phyloP scores from a whole-genome alignment of 1,140 invertebrate genomes.

The Hylaeus volcanicus region DNA sequence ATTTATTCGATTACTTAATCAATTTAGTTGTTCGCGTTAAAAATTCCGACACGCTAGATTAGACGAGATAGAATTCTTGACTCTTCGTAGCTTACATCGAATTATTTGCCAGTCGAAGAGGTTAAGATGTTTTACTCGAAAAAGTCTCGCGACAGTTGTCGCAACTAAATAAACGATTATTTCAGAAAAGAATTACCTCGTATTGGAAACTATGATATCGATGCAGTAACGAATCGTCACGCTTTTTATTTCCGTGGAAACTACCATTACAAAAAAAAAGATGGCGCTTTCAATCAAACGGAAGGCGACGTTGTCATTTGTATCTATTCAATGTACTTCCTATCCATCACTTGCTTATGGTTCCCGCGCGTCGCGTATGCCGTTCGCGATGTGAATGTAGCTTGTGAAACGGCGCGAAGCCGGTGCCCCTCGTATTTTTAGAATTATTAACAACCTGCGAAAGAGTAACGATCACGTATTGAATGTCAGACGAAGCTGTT shows the following conservation, averaged over 20 bases:
- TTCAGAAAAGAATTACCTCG: not conserved
- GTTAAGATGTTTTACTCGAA: not conserved
- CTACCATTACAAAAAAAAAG: constrained; percentile 25
- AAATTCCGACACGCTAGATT: not conserved
- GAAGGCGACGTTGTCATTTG: not conserved
- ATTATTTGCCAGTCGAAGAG: no score
- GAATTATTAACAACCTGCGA: constrained; percentile 51
- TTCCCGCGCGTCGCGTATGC: not conserved
- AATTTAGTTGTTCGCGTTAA: not conserved
- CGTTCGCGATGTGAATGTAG: not conserved
- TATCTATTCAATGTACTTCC: constrained; percentile 22
- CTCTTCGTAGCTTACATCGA: no score
- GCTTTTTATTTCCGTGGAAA: not conserved
- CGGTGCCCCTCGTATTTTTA: constrained; percentile 45
- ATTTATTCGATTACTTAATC: not conserved
- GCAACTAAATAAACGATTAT: no score
- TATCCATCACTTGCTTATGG: constrained; percentile 20
- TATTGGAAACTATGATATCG: constrained; percentile 6
- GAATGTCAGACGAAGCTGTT: constrained; percentile 47
- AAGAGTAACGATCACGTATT: constrained; percentile 50
- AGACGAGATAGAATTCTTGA: no score
- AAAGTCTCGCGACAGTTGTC: no score
- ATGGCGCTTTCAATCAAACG: constrained; percentile 35
- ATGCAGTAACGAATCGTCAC: not conserved
- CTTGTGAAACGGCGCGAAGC: constrained; percentile 25